phyloP scores from a whole-genome alignment of 2,797 vertebrate species.

The Argyrosomus regius region DNA sequence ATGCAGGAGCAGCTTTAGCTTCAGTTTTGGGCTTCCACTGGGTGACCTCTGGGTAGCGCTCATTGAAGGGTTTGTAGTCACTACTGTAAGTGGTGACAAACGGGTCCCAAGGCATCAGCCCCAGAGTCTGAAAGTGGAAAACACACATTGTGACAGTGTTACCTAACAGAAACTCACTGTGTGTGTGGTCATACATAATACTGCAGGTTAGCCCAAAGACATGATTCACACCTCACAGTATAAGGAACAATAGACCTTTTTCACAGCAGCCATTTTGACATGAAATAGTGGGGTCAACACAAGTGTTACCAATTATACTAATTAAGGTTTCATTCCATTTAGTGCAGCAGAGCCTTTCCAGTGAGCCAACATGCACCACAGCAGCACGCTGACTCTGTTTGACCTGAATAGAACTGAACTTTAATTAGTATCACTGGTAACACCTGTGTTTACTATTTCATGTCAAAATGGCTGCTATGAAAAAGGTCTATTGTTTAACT shows the following conservation, averaged over 20 bases:
- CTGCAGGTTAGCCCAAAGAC: not conserved
- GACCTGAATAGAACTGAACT: too few relatives aligned
- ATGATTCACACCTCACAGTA: not conserved
- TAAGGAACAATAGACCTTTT: not conserved
- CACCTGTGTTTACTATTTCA: too few relatives aligned
- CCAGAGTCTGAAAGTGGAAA: constrained; percentile 5
- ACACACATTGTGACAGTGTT: not conserved
- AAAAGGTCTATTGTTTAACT: too few relatives aligned
- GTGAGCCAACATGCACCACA: too few relatives aligned
- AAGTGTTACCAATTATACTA: too few relatives aligned
- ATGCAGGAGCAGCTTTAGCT: not conserved
- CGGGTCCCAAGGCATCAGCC: not conserved
- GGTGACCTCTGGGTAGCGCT: constrained; percentile 1
- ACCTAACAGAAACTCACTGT: not conserved
- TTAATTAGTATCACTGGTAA: too few relatives aligned
- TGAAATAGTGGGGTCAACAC: too few relatives aligned
- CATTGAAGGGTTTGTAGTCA: constrained; percentile 40
- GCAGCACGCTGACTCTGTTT: too few relatives aligned
- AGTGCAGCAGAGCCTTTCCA: too few relatives aligned
- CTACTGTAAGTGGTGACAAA: constrained; percentile 52
- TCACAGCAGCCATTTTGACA: too few relatives aligned
- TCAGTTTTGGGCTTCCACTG: not conserved
- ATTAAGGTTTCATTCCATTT: too few relatives aligned
- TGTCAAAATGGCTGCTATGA: too few relatives aligned
- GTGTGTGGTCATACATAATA: not conserved